Evolutionary conservation across 2,113 vertebrate genomes (phyloP), one percentile per base, ranked within the genome.

Genomic region (Romanogobio albipinnatus): DNA sequence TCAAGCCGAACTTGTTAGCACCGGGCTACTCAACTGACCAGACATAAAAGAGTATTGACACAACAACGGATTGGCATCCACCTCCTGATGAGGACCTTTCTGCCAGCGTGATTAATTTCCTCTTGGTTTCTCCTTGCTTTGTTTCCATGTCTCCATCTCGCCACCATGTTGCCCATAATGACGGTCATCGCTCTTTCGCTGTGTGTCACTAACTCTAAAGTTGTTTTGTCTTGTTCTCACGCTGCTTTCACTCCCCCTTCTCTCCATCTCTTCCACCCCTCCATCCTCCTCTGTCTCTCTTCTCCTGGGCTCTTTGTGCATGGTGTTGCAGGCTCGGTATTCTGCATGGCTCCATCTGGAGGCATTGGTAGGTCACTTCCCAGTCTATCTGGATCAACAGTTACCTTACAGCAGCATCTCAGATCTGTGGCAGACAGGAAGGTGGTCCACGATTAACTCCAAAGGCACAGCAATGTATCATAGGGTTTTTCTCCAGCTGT

Each of bases 321-420:
- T 94, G 94, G 93, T 93, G 93, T 90, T 43, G 91, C 94, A 95
- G 95, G 95, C 93, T 95, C 95, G 92, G 90, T 96, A 90, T 91
- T 96, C 94, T 96, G 94, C 95, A 94, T 96, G 95, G 91, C 94
- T 91, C 94, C 95, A 91, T 88, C 95, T 93, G 93, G 95, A 95
- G 95, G 90, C 91, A 87, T 95, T 93, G 95, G 94, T 95, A 96
- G 94, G 95, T 96, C 93, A 92, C 93, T 93, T 94, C 24, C 58
- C 26, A 70, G 77, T 76, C 85, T 78, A 39, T 84, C 56, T 83
- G 77, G 73, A 68, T 76, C 68, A 58, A 58, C 6, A 53, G 45
- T 83, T 80, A 53, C 64, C 45, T 82, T 70, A 77, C 51, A 51
- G 74, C 29, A 58, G 51, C 29, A 33, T 26, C n/a, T 79, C 61